Base-by-base conservation (phyloP, 1,140 invertebrate genomes). In the Melanaphis sacchari region DNA sequence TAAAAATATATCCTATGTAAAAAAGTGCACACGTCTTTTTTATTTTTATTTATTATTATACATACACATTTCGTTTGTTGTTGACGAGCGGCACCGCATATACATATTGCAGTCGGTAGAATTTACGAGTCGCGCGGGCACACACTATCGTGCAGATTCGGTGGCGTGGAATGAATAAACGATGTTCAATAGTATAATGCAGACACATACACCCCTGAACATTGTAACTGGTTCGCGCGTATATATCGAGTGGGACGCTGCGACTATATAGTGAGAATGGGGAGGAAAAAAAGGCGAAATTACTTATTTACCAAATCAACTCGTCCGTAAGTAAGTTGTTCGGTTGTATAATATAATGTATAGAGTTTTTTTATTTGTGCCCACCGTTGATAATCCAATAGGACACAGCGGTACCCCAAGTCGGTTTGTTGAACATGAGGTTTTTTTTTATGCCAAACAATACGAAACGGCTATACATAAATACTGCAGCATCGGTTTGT, bases 321-420 rank as follows among this genome's bases (percentile, higher is more conserved):
- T 93, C 91, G 91, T 22, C 91, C 24, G 91, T 93, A 41, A 93
- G 81, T 93, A 93, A 93, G 38, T 93, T 59, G 91, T 93, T 54
- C 31, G 49, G 88, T 90, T 59, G 54, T 59, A 59, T 66, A n/a
- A 49, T 49, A 49, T n/a, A 1, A 15, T n/a, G 31, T 66, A 41
- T 90, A 31, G 9, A 41, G 26, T 93, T 84, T 93, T 93, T 93
- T 84, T 93, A 43, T 76, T 85, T 85, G 41, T 84, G 31, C 91
- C 66, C 91, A 85, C 91, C 91, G 91, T 93, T 26, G 91, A 93
- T 93, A 93, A 93, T 93, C 91, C 91, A 93, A 93, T 93, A 93
- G 91, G 91, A 93, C 91, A 93, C 91, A 85, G 91, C 91, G 91
- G 91, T 93, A 40, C 91, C 91, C 81, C 76, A 85, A 84, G 91